Evolutionary conservation across 2,113 vertebrate genomes (phyloP), one percentile per base, ranked within the genome.

Genomic region (Gymnarchus niloticus): DNA sequence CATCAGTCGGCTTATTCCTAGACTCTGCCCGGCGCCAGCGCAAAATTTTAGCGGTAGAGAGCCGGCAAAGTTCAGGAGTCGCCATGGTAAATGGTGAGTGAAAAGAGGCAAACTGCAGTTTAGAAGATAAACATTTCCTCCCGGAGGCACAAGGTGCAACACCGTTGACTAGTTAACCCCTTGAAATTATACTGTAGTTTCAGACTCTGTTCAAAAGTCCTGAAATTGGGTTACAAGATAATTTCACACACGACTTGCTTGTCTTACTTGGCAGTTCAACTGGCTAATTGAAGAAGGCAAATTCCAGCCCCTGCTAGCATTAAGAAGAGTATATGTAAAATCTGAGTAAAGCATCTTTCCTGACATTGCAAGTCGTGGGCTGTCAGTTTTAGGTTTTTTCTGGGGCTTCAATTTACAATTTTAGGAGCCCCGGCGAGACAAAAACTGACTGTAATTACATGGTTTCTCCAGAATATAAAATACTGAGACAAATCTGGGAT

Each of bases 201-300:
- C 91, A 92, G 93, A 94, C 92, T 93, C 92, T 87, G 91, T 92
- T 93, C 92, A 92, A 95, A 95, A 95, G 90, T 94, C 92, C 92
- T 90, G 93, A 93, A 95, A 95, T 94, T 95, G 94, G 94, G 95
- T 95, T 93, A 94, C 92, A 93, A 94, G 92, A 95, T 95, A 94
- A 95, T 95, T 95, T 95, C 94, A 95, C 94, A 95, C 93, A 93
- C 93, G 94, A 95, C 92, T 95, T 95, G 95, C 94, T 95, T 94
- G 92, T 94, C 93, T 95, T 95, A 93, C 95, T 95, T 95, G 93
- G 91, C 93, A 95, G 95, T 95, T 93, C 94, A 95, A 94, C 93
- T 95, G 93, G 91, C 93, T 94, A 95, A 95, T 95, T 95, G 93
- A 95, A 94, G 92, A 91, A 92, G 92, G 92, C 92, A 91, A 93